Evolutionary conservation across 2,888 invertebrate genomes (phyloP).

Genomic region (Lasius fuliginosus): DNA sequence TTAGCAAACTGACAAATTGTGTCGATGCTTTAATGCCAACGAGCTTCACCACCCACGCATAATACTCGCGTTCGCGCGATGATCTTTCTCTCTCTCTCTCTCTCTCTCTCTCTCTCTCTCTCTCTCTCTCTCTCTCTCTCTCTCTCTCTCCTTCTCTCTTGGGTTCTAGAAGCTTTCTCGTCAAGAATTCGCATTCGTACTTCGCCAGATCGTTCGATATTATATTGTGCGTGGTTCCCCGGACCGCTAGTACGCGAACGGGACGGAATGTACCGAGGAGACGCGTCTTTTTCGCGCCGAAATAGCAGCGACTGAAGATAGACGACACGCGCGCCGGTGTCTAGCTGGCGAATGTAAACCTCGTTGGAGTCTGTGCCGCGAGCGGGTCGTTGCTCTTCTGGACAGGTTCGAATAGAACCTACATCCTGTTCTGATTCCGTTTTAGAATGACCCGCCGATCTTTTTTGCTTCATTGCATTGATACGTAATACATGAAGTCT

Average conservation of each 20-base stretch:
- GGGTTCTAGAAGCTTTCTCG: slow-evolving; percentile 25
- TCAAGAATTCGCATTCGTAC: slow-evolving; percentile 43
- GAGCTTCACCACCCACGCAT: slow-evolving; percentile 33
- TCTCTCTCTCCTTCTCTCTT: too few species aligned
- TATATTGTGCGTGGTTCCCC: neutral
- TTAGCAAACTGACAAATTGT: slow-evolving; percentile 33
- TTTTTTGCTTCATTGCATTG: neutral
- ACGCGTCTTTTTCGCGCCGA: slow-evolving; percentile 65
- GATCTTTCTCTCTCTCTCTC: neutral
- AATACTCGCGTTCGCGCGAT: neutral
- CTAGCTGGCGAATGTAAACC: slow-evolving; percentile 75
- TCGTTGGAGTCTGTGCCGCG: slow-evolving; percentile 59
- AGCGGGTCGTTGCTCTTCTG: slow-evolving; percentile 75
- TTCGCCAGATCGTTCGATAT: slow-evolving; percentile 51
- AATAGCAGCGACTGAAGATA: slow-evolving; percentile 78
- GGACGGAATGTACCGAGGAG: neutral
- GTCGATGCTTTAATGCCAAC: slow-evolving; percentile 29
- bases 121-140: too few species aligned
- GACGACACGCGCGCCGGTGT: slow-evolving; percentile 69
- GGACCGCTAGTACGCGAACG: too few species aligned
- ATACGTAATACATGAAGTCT: neutral
- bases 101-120: too few species aligned
- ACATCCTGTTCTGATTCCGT: slow-evolving; percentile 4
- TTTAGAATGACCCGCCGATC: slow-evolving; percentile 42
- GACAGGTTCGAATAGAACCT: neutral